phyloP scores from a whole-genome alignment of 2,797 vertebrate genomes.

The Malacoraja senta region DNA sequence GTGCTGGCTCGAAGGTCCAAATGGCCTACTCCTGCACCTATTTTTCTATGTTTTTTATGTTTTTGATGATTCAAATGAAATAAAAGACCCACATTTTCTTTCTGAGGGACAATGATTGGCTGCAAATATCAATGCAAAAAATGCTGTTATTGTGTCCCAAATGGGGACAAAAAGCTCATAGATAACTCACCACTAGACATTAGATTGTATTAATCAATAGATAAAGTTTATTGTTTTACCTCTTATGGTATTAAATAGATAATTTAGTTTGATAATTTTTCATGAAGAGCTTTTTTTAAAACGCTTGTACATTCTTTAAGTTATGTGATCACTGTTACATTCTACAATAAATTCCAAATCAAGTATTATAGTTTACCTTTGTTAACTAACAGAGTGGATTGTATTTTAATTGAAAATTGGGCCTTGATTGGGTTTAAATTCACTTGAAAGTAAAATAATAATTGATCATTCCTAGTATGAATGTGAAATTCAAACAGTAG shows the following conservation, averaged over 20 bases:
- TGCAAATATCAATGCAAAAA: slow-evolving; percentile 24
- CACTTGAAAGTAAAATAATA: neutral
- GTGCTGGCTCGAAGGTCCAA: no score
- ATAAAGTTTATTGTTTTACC: slow-evolving; percentile 20
- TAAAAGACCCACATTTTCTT: slow-evolving; percentile 10
- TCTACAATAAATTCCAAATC: neutral
- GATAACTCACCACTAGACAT: slow-evolving; percentile 16
- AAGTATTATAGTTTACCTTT: neutral
- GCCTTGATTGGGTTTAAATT: no score
- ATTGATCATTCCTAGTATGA: neutral
- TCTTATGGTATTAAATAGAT: slow-evolving; percentile 33
- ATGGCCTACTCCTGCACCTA: no score
- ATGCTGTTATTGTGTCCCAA: neutral
- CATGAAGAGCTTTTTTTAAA: neutral
- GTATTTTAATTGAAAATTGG: neutral
- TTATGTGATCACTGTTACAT: slow-evolving; percentile 14
- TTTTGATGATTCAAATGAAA: neutral
- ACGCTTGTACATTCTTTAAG: neutral
- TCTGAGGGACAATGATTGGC: slow-evolving; percentile 8
- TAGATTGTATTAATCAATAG: slow-evolving; percentile 3
- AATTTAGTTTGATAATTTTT: neutral
- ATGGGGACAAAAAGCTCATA: slow-evolving; percentile 11
- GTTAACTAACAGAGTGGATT: neutral
- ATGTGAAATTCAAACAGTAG: no score
- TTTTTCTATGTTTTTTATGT: no score